A percentile compares a stretch with the other conserved stretches of the same genome.
phyloP scores from a whole-genome alignment of 2,797 vertebrate genomes.

The Anniella stebbinsi region DNA sequence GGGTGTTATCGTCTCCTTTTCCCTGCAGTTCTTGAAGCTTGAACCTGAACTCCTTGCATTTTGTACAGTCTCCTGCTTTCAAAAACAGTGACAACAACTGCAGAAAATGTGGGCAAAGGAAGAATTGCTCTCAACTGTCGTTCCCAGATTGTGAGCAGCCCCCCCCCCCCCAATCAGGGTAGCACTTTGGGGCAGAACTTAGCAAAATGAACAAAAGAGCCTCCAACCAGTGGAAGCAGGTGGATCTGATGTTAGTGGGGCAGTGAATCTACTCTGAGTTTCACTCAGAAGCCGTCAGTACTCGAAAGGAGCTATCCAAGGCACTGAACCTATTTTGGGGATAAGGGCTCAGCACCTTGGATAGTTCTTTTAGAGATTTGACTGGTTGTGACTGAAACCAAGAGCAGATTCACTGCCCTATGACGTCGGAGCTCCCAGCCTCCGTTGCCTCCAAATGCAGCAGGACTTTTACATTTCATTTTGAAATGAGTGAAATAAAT shows the following conservation, averaged over 20 bases:
- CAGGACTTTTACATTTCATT: background rate
- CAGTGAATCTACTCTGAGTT: no score
- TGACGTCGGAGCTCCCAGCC: no score
- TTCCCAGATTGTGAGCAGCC: background rate
- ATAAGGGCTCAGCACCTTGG: no score
- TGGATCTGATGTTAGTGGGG: no score
- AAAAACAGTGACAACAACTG: background rate
- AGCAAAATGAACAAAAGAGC: background rate
- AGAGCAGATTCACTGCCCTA: no score
- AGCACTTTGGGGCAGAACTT: background rate
- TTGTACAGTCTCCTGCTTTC: background rate
- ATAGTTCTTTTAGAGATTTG: no score
- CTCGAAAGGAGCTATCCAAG: no score
- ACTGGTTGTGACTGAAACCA: no score
- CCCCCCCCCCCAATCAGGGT: no score
- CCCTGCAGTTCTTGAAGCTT: background rate
- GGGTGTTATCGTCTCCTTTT: background rate
- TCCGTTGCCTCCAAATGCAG: background rate
- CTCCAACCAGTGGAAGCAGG: no score
- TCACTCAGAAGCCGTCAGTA: no score
- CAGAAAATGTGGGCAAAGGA: slow-evolving; percentile 40
- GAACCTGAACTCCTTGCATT: background rate
- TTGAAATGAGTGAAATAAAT: background rate
- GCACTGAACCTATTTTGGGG: no score
- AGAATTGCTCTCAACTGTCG: background rate